Evolutionary conservation across 2,113 vertebrate genomes (phyloP).

Genomic region (Anguilla rostrata): DNA sequence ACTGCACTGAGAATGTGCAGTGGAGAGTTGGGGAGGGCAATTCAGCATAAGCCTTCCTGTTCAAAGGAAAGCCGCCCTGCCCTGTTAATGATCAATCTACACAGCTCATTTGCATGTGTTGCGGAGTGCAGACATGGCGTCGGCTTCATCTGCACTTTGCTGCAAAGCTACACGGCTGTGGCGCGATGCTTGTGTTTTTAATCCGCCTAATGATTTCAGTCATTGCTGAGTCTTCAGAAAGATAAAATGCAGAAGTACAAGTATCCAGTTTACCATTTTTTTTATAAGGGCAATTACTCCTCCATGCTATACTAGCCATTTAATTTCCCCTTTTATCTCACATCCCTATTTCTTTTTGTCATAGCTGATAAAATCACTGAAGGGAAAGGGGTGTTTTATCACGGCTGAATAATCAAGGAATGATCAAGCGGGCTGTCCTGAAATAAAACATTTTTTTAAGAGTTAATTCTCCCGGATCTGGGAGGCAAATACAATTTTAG

Average conservation of each 20-base stretch:
- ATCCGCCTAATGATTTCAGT: background rate
- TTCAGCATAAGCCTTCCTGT: background rate
- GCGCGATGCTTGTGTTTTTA: background rate
- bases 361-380: constrained; percentile 10
- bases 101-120: background rate
- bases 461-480: constrained; percentile 8
- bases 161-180: background rate
- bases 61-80: background rate
- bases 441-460: constrained; percentile 21
- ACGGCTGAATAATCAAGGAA: constrained; percentile 6
- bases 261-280: background rate
- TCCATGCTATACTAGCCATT: constrained; percentile 15
- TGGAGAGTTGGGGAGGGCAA: background rate
- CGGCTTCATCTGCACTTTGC: background rate
- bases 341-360: background rate
- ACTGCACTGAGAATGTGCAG: too few species aligned
- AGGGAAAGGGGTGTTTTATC: background rate
- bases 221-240: background rate
- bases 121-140: background rate
- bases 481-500: constrained; percentile 5
- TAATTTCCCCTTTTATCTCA: constrained; percentile 30
- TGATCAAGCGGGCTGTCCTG: background rate
- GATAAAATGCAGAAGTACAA: background rate
- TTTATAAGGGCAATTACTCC: constrained; percentile 21
- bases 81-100: background rate